Percentiles rank a stretch among this genome's conserved stretches.
phyloP scores from a whole-genome alignment of 2,797 vertebrate genomes.

The Halcyon leucocephala region DNA sequence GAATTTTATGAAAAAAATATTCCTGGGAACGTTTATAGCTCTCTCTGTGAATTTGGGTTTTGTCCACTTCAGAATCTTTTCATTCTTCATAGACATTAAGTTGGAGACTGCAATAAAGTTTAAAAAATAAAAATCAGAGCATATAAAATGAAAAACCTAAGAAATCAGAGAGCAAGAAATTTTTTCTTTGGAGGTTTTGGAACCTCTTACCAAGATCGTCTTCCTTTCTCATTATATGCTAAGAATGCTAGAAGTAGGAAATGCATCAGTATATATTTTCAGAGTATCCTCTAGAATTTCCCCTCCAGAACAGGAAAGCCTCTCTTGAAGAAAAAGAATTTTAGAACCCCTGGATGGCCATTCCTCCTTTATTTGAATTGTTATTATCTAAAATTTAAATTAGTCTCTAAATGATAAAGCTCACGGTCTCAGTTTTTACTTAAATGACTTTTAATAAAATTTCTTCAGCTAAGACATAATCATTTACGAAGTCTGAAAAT shows the following conservation, averaged over 20 bases:
- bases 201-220: background rate
- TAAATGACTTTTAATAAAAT: slow-evolving; percentile 22
- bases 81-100: background rate
- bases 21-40: background rate
- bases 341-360: background rate
- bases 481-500: slow-evolving; percentile 32
- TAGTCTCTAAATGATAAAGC: background rate
- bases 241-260: background rate
- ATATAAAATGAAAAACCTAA: background rate
- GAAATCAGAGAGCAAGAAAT: background rate
- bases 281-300: background rate
- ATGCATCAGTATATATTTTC: background rate
- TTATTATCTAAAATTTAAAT: slow-evolving; percentile 31
- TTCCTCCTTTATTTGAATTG: slow-evolving; percentile 16
- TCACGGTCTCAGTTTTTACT: background rate
- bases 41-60: background rate
- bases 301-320: background rate
- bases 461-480: slow-evolving; percentile 6
- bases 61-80: background rate
- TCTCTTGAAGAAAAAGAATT: background rate
- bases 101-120: background rate
- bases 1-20: background rate
- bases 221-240: background rate
- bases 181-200: background rate
- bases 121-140: background rate